These are phyloP conservation scores for Tarsius wallacei DNA, from an alignment of 2,797 vertebrate species.

Conservation along the genomic window DNA sequence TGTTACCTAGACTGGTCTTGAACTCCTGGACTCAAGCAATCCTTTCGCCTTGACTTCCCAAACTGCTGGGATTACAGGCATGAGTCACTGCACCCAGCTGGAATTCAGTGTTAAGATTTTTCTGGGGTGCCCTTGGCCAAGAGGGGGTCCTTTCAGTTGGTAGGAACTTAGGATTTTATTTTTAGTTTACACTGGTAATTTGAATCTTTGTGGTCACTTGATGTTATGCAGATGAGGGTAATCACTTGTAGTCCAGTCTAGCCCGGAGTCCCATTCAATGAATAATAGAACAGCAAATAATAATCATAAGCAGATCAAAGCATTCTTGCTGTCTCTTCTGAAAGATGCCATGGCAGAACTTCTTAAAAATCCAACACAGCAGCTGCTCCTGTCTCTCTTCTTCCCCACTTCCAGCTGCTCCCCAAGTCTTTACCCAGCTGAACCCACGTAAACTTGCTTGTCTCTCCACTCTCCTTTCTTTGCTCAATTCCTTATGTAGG, in stretches of 20 bases:
- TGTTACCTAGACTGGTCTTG: too few relatives aligned
- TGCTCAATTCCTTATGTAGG: slow-evolving; percentile 11
- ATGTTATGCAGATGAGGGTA: background rate
- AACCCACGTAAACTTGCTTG: background rate
- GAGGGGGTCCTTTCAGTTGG: too few relatives aligned
- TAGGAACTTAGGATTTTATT: too few relatives aligned
- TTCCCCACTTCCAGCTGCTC: background rate
- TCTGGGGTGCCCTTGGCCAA: too few relatives aligned
- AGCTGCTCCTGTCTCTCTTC: slow-evolving; percentile 1
- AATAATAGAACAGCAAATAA: background rate
- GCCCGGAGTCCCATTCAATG: background rate
- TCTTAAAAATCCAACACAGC: background rate
- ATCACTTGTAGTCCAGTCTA: background rate
- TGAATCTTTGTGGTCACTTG: slow-evolving; percentile 8
- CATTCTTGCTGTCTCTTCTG: background rate
- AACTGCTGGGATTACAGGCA: too few relatives aligned
- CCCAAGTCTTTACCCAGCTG: background rate
- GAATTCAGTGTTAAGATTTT: too few relatives aligned
- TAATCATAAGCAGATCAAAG: slow-evolving; percentile 27
- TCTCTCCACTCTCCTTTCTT: background rate
- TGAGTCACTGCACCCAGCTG: too few relatives aligned
- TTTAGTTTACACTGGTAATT: background rate
- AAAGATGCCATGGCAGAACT: background rate
- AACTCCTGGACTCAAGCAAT: too few relatives aligned
- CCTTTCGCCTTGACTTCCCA: too few relatives aligned